These are phyloP conservation scores for Lasioglossum marginatum DNA, from an alignment of 2,888 invertebrate genomes.

Conservation along the genomic window DNA sequence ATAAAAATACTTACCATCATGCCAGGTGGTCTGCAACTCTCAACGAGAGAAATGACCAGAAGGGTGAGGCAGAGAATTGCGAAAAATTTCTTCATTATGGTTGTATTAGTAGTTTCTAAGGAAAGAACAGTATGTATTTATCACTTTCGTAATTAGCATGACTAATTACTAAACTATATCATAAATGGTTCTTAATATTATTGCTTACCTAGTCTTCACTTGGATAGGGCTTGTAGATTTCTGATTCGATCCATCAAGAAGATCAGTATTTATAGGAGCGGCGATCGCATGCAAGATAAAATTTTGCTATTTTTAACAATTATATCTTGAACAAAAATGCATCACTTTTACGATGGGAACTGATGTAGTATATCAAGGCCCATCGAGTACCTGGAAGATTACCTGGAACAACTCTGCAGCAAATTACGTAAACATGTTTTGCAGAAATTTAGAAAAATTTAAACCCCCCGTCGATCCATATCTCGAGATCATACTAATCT, in stretches of 20 bases:
- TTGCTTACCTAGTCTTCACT: conserved; percentile 20
- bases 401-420: conserved; percentile 30
- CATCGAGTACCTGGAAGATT: conserved; percentile 29
- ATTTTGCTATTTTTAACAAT: background rate
- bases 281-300: conserved; percentile 24
- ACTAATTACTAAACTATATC: background rate
- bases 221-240: background rate
- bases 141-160: background rate
- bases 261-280: conserved; percentile 46
- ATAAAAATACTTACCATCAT: conserved; percentile 58
- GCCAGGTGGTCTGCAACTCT: conserved; percentile 67
- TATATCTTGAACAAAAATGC: conserved; percentile 34
- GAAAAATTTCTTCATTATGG: conserved; percentile 61
- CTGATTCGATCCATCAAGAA: conserved; percentile 7
- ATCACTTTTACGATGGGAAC: conserved; percentile 9
- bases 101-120: background rate
- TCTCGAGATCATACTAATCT: conserved; percentile 31
- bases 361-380: conserved; percentile 56
- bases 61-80: conserved; percentile 55
- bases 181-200: background rate
- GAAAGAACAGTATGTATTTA: background rate
- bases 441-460: conserved; percentile 18
- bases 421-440: conserved; percentile 48
- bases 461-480: conserved; percentile 40
- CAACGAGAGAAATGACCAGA: conserved; percentile 49